These are phyloP conservation scores for Hyppa rectilinea DNA, from an alignment of 2,888 invertebrate species.

Conservation along the genomic window DNA sequence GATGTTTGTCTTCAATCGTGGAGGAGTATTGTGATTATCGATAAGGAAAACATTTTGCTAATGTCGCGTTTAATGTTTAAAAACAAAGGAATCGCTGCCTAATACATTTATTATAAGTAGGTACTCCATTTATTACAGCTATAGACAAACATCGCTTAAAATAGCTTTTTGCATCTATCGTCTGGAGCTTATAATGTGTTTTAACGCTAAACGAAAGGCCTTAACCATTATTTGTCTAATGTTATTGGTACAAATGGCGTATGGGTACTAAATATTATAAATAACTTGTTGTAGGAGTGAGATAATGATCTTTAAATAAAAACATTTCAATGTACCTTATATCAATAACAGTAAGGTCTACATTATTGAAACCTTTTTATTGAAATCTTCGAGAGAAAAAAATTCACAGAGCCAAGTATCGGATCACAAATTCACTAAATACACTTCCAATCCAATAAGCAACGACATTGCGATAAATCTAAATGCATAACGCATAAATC, in stretches of 20 bases:
- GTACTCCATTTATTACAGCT: no score
- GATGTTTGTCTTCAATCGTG: conserved; percentile 3
- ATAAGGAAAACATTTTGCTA: conserved; percentile 5
- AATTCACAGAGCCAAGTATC: background rate
- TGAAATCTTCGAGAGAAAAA: background rate
- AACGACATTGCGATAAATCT: conserved; percentile 31
- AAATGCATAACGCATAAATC: conserved; percentile 44
- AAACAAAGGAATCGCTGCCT: no score
- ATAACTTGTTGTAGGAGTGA: no score
- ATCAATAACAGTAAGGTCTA: background rate
- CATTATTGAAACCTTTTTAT: background rate
- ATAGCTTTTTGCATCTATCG: no score
- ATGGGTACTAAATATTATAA: background rate
- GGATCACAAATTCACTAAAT: conserved; percentile 17
- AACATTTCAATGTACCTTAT: background rate
- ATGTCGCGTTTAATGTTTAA: background rate
- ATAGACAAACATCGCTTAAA: no score
- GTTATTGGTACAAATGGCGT: no score
- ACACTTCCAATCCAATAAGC: conserved; percentile 34
- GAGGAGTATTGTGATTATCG: conserved; percentile 18
- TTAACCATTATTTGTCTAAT: no score
- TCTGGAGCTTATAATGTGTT: no score
- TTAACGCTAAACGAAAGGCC: no score
- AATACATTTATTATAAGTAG: no score
- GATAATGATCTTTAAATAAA: background rate